A percentile compares a stretch with the other conserved stretches of the same genome.
Evolutionary conservation across 2,113 vertebrate species (phyloP).

Genomic region (Physeter macrocephalus): DNA sequence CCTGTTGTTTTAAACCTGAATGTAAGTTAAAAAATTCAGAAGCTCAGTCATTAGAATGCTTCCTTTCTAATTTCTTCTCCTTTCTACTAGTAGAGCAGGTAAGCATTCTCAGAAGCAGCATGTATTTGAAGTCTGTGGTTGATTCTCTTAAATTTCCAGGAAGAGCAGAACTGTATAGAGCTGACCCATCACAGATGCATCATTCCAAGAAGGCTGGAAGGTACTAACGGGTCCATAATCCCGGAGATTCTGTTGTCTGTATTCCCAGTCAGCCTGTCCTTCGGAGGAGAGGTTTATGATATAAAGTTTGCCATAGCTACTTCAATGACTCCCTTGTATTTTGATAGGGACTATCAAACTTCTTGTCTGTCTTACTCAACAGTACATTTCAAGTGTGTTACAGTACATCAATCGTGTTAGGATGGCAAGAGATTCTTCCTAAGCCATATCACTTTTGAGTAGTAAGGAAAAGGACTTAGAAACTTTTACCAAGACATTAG

Average conservation of each 20-base stretch:
- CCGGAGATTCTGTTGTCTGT: not conserved
- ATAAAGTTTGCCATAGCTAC: not conserved
- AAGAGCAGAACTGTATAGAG: not conserved
- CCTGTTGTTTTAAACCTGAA: not conserved
- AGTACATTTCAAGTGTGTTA: not conserved
- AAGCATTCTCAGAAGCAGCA: not conserved
- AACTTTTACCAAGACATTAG: not conserved
- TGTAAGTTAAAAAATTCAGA: not conserved
- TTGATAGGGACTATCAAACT: not conserved
- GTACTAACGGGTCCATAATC: not conserved
- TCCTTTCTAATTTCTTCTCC: not conserved
- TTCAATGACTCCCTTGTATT: not conserved
- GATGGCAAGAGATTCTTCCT: not conserved
- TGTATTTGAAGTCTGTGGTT: not conserved
- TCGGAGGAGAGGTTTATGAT: not conserved
- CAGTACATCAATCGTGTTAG: not conserved
- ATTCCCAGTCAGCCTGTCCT: not conserved
- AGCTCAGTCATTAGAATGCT: not conserved
- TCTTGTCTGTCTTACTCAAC: not conserved
- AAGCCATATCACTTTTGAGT: not conserved
- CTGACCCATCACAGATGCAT: too few species aligned
- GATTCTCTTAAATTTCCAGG: not conserved
- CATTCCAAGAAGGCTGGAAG: not conserved
- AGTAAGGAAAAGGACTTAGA: not conserved
- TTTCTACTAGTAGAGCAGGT: not conserved